Evolutionary conservation across 1,140 invertebrate species (phyloP).

Genomic region (honey bee (Apis mellifera)): Amel_HAv3.1 CM009937.2:715501-716000

Average conservation of each 20-base stretch:
- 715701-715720: neutral
- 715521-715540: no score
- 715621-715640: neutral
- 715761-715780: neutral
- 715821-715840: neutral
- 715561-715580: no score
- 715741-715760: neutral
- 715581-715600: no score
- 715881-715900: no score
- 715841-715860: neutral
- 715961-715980: no score
- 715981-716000: no score
- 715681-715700: neutral
- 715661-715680: neutral
- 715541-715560: no score
- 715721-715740: neutral
- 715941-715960: no score
- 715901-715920: no score
- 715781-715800: constrained; percentile 3
- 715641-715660: neutral
- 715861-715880: no score
- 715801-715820: neutral
- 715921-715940: no score
- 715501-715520: no score
- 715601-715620: neutral